phyloP scores from a whole-genome alignment of 2,113 vertebrate species.

The Lophius piscatorius region DNA sequence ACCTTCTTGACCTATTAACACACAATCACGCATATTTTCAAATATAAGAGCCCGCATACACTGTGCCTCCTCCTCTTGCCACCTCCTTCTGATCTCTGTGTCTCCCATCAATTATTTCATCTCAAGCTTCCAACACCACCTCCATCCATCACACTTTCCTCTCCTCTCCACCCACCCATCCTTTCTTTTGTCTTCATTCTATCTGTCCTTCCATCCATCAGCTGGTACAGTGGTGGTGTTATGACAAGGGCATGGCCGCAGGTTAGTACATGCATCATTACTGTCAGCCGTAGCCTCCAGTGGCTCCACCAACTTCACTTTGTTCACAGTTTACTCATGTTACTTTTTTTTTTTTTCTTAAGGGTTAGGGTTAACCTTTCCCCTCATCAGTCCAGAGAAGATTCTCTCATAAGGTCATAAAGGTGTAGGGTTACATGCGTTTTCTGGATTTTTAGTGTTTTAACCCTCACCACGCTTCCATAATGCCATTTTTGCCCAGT shows the following conservation, averaged over 20 bases:
- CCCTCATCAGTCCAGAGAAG: too few species aligned
- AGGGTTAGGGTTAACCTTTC: too few species aligned
- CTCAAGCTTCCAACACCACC: conserved; percentile 25
- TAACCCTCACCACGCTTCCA: too few species aligned
- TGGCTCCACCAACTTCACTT: background rate
- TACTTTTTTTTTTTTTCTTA: too few species aligned
- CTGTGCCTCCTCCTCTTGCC: background rate
- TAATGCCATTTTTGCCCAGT: too few species aligned
- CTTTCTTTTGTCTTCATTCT: conserved; percentile 44
- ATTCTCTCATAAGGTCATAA: too few species aligned
- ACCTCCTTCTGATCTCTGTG: conserved; percentile 36
- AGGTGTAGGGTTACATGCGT: too few species aligned
- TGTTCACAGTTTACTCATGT: background rate
- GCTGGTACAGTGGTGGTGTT: conserved; percentile 38
- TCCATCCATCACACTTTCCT: conserved; percentile 62
- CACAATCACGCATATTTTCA: conserved; percentile 1
- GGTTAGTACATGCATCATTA: conserved; percentile 46
- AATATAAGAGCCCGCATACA: conserved; percentile 5
- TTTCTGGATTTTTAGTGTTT: too few species aligned
- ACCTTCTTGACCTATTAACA: conserved; percentile 26
- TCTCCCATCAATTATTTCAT: conserved; percentile 56
- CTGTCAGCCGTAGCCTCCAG: conserved; percentile 25
- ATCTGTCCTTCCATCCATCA: background rate
- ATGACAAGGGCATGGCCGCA: conserved; percentile 71
- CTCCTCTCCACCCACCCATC: conserved; percentile 11